Evolutionary conservation across 2,888 invertebrate species (phyloP).

Genomic region (Pollenia labialis): DNA sequence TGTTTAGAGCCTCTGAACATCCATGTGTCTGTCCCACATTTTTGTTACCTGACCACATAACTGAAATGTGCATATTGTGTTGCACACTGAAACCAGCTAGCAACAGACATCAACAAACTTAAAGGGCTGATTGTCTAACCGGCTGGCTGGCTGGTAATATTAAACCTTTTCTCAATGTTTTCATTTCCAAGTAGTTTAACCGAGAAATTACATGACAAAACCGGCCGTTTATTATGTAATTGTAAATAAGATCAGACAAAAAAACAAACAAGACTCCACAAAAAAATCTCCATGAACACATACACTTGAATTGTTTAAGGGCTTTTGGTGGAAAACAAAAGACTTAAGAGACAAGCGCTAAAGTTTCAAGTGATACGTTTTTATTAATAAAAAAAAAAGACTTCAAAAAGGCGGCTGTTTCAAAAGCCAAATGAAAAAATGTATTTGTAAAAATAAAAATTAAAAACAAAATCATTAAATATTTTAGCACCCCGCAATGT

Average conservation of each 20-base stretch:
- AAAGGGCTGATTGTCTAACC: slow-evolving; percentile 37
- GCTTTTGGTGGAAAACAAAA: slow-evolving; percentile 30
- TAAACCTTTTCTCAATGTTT: slow-evolving; percentile 29
- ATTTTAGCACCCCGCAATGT: too few species aligned
- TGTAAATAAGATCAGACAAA: not conserved
- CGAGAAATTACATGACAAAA: slow-evolving; percentile 46
- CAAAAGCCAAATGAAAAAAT: too few species aligned
- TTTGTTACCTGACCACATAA: slow-evolving; percentile 39
- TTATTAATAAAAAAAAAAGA: not conserved
- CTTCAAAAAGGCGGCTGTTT: not conserved
- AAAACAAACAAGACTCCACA: not conserved
- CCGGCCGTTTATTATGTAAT: slow-evolving; percentile 58
- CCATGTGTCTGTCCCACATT: not conserved
- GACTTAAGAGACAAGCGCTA: slow-evolving; percentile 37
- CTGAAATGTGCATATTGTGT: slow-evolving; percentile 30
- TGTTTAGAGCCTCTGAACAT: not conserved
- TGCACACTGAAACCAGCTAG: slow-evolving; percentile 12
- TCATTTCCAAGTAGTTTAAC: slow-evolving; percentile 7
- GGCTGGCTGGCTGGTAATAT: slow-evolving; percentile 6
- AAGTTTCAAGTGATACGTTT: not conserved
- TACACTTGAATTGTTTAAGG: slow-evolving; percentile 33
- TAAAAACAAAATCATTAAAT: too few species aligned
- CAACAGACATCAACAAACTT: not conserved
- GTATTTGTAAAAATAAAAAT: too few species aligned
- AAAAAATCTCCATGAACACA: slow-evolving; percentile 16